These are phyloP conservation scores for Percopsis transmontana DNA, from an alignment of 2,113 vertebrate species.

Conservation along the genomic window DNA sequence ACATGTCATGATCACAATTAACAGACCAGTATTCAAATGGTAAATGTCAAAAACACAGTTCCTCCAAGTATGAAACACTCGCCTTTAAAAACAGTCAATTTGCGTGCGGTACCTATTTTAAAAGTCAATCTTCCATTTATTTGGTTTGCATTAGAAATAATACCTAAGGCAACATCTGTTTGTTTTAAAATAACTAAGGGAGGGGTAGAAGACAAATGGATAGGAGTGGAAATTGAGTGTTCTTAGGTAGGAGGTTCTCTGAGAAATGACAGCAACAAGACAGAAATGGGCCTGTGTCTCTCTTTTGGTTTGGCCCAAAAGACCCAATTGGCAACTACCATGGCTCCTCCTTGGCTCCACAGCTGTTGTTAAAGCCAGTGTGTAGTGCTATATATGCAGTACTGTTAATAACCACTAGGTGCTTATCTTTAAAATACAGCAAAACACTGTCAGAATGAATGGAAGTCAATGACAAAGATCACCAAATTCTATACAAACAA, in stretches of 20 bases:
- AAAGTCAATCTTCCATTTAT: slow-evolving; percentile 69
- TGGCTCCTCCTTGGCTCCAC: too few relatives aligned
- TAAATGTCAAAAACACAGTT: slow-evolving; percentile 59
- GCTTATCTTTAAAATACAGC: too few relatives aligned
- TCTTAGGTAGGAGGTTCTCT: too few relatives aligned
- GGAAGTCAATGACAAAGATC: too few relatives aligned
- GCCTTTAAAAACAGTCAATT: slow-evolving; percentile 64
- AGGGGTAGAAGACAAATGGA: slow-evolving; percentile 9
- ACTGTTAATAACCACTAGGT: too few relatives aligned
- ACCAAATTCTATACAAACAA: too few relatives aligned
- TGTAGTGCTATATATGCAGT: too few relatives aligned
- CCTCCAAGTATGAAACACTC: slow-evolving; percentile 71
- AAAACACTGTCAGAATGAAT: too few relatives aligned
- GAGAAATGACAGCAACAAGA: slow-evolving; percentile 42
- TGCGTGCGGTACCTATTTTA: too few relatives aligned
- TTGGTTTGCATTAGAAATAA: slow-evolving; percentile 81
- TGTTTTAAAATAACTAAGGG: slow-evolving; percentile 23
- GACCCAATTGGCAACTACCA: too few relatives aligned
- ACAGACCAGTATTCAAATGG: slow-evolving; percentile 66
- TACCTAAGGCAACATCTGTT: slow-evolving; percentile 82
- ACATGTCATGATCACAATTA: slow-evolving; percentile 65
- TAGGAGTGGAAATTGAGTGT: slow-evolving; percentile 1
- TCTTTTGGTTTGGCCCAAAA: too few relatives aligned
- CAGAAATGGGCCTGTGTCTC: slow-evolving; percentile 27
- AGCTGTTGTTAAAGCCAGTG: too few relatives aligned